Evolutionary conservation across 2,797 vertebrate genomes (phyloP).

Genomic region (Phataginus tricuspis): DNA sequence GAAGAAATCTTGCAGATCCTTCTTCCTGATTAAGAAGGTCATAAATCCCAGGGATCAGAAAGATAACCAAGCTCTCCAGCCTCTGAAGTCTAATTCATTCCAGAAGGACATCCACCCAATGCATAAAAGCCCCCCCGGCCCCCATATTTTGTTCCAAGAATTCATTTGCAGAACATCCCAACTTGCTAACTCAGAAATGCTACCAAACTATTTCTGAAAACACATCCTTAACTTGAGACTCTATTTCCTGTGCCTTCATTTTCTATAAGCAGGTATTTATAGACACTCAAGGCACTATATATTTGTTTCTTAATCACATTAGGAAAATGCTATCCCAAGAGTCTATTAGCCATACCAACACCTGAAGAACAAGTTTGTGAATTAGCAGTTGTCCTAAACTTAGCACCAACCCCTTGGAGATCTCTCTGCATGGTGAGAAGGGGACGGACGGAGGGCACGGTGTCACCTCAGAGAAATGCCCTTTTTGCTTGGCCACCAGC

Average conservation of each 20-base stretch:
- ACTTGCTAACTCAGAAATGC: neutral
- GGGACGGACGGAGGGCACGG: accelerated
- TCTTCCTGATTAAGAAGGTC: conserved; percentile 72
- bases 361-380: neutral
- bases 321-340: neutral
- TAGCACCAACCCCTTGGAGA: neutral
- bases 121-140: neutral
- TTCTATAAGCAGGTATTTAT: neutral
- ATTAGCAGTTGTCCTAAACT: neutral
- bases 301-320: neutral
- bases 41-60: conserved; percentile 65
- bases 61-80: neutral
- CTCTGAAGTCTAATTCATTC: conserved; percentile 50
- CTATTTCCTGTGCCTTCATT: neutral
- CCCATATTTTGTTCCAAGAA: conserved; percentile 1
- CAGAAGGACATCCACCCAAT: neutral
- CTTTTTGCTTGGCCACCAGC: neutral
- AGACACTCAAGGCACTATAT: neutral
- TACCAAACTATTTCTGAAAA: conserved; percentile 8
- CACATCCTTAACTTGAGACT: neutral
- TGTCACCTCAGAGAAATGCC: accelerated
- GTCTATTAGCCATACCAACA: neutral
- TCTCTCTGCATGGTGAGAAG: neutral
- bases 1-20: conserved; percentile 64
- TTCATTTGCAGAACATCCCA: conserved; percentile 6